A percentile compares a stretch with the other conserved stretches of the same genome.
phyloP scores from a whole-genome alignment of 2,888 invertebrate species.

The Tortrix viridana region DNA sequence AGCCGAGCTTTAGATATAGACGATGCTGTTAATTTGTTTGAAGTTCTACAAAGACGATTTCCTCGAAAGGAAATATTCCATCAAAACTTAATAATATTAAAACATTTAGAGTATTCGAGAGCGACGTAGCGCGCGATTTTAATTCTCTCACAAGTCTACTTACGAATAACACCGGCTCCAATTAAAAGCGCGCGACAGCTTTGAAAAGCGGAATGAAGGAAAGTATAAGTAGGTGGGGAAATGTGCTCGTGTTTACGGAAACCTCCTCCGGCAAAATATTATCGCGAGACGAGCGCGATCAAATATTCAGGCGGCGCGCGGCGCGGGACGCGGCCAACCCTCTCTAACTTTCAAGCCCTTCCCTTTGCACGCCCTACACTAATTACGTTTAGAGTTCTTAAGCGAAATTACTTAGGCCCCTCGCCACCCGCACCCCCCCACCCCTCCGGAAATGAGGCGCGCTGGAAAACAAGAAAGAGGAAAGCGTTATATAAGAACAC shows the following conservation, averaged over 20 bases:
- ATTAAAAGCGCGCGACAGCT: slow-evolving; percentile 80
- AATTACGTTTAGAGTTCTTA: slow-evolving; percentile 89
- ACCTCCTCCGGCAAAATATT: slow-evolving; percentile 82
- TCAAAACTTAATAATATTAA: slow-evolving; percentile 74
- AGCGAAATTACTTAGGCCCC: slow-evolving; percentile 88
- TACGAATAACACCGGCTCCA: slow-evolving; percentile 77
- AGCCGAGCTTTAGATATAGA: slow-evolving; percentile 51
- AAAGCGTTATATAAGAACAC: slow-evolving; percentile 79
- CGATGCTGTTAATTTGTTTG: slow-evolving; percentile 69
- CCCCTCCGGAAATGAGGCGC: slow-evolving; percentile 83
- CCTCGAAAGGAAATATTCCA: slow-evolving; percentile 67
- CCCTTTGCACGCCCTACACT: slow-evolving; percentile 86
- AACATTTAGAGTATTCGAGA: slow-evolving; percentile 70
- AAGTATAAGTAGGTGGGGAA: slow-evolving; percentile 77
- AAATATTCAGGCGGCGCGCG: slow-evolving; percentile 81
- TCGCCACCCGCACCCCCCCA: slow-evolving; percentile 74
- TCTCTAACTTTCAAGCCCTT: slow-evolving; percentile 86
- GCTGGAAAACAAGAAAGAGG: slow-evolving; percentile 82
- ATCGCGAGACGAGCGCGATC: slow-evolving; percentile 82
- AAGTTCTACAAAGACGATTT: slow-evolving; percentile 71
- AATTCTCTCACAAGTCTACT: slow-evolving; percentile 81
- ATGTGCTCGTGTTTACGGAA: slow-evolving; percentile 81
- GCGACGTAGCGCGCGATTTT: slow-evolving; percentile 77
- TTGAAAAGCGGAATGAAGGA: slow-evolving; percentile 74
- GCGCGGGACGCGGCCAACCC: slow-evolving; percentile 79